Evolutionary conservation across 2,797 vertebrate species (phyloP), one percentile per base, ranked within the genome.

Genomic region (Neosilurus hyrtlii): DNA sequence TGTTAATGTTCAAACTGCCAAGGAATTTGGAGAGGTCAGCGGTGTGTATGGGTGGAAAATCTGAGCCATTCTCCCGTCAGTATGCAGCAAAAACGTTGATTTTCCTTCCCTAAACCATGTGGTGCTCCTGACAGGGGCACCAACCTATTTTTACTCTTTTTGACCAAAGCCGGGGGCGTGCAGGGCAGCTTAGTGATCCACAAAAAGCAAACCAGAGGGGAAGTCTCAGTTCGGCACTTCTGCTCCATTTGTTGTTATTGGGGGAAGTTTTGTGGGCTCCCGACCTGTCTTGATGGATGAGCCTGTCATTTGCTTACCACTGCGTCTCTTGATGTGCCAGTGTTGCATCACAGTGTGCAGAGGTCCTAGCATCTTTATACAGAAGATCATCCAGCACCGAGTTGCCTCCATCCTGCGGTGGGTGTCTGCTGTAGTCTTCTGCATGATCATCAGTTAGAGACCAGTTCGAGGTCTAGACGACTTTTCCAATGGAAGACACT

Each of bases 1-100:
- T 83, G 73, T 79, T 76, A 70, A 82, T 83, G 81, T 89, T 86
- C 80, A 76, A 14, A 62, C 63, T 84, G 89, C 87, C 84, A 83
- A 89, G 87, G 86, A 90, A 89, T 88, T 85, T 67, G 56, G 52
- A 79, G 85, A 87, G 87, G 88, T 89, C 88, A 88, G 83, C 54
- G 51, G 65, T 67, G 37, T 54, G 4, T 83, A 82, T 61, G 22
- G 71, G 65, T 66, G 89, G 90, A 89, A 90, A 90, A 89, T 82
- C 70, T 89, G 91, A 90, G 88, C 54, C 81, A 2, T 62, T 37
- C 81, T 43, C 65, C 86, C 62, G 84, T 61, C 87, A 81, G 85
- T 82, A 84, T 71, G 37, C 85, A 86, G 71, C 56, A 75, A 85
- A 80, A 51, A 22, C 66, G 79, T 2, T 79, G 84, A 83, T 84